Evolutionary conservation across 2,888 invertebrate genomes (phyloP), one percentile per base, ranked within the genome.

Genomic region (Brachypalpus laphriformis): DNA sequence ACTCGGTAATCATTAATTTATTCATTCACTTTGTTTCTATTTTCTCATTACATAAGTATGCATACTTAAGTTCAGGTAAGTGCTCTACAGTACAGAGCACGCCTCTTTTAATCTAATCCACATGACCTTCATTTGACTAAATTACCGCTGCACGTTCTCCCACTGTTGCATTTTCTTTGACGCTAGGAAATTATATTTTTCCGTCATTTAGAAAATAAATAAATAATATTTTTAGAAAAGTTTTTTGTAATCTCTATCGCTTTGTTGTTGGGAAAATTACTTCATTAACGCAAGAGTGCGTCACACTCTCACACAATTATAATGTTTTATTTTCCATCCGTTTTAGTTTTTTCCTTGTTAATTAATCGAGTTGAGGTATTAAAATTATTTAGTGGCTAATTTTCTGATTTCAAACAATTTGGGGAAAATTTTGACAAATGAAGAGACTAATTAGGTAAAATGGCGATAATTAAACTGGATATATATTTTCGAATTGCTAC

Each of bases 261-360:
- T 75, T 56, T 25, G 37, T 49, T 37, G 45, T n/a, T 65, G 57
- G 25, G 66, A 75, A 66, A 57, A 66, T 75, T 47, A 47, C 65
- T 75, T 75, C 49, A 75, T 75, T 75, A 66, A 75, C 75, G 75
- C 75, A 75, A 75, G 28, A 75, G 56, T 66, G 75, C 75, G 56
- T 61, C 34, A 54, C 45, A 70, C 34, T 61, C 34, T 61, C 45
- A 70, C 47, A 66, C 76, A 68, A 76, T 76, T 56, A 57, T n/a
- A n/a, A n/a, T n/a, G n/a, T n/a, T n/a, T n/a, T n/a, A n/a, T n/a
- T n/a, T n/a, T n/a, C n/a, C n/a, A n/a, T n/a, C n/a, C n/a, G n/a
- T n/a, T n/a, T 16, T 16, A 9, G 1, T 57, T 71, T n/a, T n/a
- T 59, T 49, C 3, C n/a, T 47, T 20, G 20, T 31, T 56, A 54